These are phyloP conservation scores for Limnephilus lunatus DNA, from an alignment of 2,888 invertebrate genomes.

Conservation along the genomic window DNA sequence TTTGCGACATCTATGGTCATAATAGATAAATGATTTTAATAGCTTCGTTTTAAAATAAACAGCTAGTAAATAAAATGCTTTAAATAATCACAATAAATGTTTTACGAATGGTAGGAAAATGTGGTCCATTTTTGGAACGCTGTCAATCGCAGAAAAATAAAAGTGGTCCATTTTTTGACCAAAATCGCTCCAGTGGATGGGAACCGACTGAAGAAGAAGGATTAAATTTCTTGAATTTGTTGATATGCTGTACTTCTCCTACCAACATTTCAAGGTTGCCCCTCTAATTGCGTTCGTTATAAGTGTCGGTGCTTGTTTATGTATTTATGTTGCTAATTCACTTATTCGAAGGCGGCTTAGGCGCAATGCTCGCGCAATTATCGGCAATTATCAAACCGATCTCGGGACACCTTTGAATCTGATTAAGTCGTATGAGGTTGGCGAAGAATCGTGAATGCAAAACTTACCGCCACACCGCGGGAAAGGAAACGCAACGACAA, in stretches of 20 bases:
- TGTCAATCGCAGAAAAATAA: no score
- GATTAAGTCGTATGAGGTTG: constrained; percentile 25
- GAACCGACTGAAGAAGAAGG: no score
- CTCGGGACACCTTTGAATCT: constrained; percentile 40
- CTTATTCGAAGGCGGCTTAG: not conserved
- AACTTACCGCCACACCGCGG: not conserved
- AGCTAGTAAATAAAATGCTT: no score
- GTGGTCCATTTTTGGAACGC: no score
- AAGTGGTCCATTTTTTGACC: no score
- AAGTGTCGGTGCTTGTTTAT: not conserved
- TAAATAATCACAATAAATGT: no score
- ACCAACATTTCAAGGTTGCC: not conserved
- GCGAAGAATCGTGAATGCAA: constrained; percentile 19
- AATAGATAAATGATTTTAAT: no score
- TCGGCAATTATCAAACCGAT: constrained; percentile 24
- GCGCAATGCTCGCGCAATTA: constrained; percentile 14
- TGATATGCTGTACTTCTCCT: not conserved
- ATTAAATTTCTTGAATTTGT: no score
- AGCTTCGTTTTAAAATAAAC: no score
- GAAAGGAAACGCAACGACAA: not conserved
- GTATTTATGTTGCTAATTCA: not conserved
- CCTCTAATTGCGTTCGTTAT: not conserved
- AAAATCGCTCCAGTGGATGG: no score
- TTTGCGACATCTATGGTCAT: no score
- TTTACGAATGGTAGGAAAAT: no score